Evolutionary conservation across 2,113 vertebrate species (phyloP).

Genomic region (Planiliza haematocheilus): DNA sequence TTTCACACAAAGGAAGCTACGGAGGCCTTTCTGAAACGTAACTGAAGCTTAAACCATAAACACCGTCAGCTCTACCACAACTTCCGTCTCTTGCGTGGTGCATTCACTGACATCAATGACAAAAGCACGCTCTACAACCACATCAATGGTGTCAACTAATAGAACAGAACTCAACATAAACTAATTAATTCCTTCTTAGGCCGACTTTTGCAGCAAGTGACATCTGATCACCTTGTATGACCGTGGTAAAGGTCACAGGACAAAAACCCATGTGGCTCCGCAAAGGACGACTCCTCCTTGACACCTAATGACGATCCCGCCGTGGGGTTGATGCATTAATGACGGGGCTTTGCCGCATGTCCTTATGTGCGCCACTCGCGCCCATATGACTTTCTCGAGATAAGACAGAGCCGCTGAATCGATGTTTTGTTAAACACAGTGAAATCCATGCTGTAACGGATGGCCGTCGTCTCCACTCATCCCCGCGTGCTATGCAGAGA

Average conservation of each 20-base stretch:
- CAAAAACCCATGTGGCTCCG: background rate
- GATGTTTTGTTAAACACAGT: constrained; percentile 15
- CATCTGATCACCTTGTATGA: background rate
- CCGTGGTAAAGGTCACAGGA: background rate
- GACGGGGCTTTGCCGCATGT: background rate
- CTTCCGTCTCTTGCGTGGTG: too few relatives aligned
- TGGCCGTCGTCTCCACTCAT: background rate
- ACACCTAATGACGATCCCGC: constrained; percentile 9
- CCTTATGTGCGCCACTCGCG: background rate
- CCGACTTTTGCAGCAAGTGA: background rate
- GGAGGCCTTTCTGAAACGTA: too few relatives aligned
- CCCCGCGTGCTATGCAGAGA: background rate
- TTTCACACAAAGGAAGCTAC: too few relatives aligned
- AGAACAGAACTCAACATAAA: too few relatives aligned
- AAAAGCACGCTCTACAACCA: too few relatives aligned
- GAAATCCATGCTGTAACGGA: constrained; percentile 22
- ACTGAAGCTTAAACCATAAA: too few relatives aligned
- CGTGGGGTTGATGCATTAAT: background rate
- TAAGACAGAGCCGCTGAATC: constrained; percentile 43
- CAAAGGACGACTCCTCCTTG: constrained; percentile 15
- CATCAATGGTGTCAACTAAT: too few relatives aligned
- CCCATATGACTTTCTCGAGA: constrained; percentile 13
- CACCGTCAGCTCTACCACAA: too few relatives aligned
- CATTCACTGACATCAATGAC: too few relatives aligned
- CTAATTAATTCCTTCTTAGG: background rate